Evolutionary conservation across 30 jellyfish, hydroid and myxozoan genomes (phyloP).

Genomic region (Rhopilema esculentum): DNA sequence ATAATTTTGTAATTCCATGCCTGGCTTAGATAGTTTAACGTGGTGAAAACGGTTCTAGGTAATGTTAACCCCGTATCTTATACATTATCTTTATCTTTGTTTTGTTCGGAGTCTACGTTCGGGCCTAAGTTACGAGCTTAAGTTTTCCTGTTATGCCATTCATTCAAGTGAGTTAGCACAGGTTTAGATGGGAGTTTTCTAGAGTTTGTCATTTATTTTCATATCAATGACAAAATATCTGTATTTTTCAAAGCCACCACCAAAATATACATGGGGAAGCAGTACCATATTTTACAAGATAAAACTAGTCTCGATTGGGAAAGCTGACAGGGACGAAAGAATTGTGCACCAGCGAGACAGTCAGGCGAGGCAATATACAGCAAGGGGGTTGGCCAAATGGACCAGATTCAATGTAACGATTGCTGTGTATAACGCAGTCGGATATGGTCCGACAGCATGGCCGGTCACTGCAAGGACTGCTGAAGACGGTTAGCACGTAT

Average conservation of each 20-base stretch:
- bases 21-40: no score
- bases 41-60: no score
- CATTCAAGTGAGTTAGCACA: neutral
- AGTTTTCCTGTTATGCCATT: neutral
- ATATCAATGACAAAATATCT: no score
- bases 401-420: slow-evolving; percentile 81
- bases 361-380: slow-evolving; percentile 70
- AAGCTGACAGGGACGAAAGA: slow-evolving; percentile 40
- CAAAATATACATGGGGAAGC: slow-evolving; percentile 90
- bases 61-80: no score
- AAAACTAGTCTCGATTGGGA: slow-evolving; percentile 75
- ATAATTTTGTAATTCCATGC: no score
- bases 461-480: slow-evolving; percentile 84
- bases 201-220: neutral
- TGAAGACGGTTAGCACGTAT: slow-evolving; percentile 79
- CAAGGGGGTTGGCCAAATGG: slow-evolving; percentile 81
- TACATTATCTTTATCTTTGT: no score
- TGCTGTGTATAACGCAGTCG: slow-evolving; percentile 73
- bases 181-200: neutral
- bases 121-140: no score
- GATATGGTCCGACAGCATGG: slow-evolving; percentile 81
- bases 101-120: no score
- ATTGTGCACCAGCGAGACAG: slow-evolving; percentile 77
- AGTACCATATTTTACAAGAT: slow-evolving; percentile 78
- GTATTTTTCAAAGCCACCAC: slow-evolving; percentile 82